Base-by-base conservation (phyloP, 2,888 invertebrate species). In the Glyphotaelius pellucidus region DNA sequence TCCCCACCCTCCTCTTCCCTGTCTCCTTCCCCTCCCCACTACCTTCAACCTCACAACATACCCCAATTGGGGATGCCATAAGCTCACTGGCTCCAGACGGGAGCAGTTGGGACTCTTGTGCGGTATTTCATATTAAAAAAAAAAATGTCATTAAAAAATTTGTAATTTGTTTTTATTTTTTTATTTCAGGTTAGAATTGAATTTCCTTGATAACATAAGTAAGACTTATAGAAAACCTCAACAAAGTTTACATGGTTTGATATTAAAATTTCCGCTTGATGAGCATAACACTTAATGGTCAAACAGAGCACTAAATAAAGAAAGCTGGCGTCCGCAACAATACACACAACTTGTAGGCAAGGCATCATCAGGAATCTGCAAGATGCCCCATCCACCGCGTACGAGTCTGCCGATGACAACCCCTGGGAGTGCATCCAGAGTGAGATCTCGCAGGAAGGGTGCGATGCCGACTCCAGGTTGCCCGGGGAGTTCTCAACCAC, bases 251-350 rank as follows among this genome's bases (percentile, higher is more conserved):
- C 7, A 47, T 86, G 86, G 47, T 86, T 86, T 83, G 32, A 83
- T 35, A 35, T 35, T 19, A 83, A 83, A 83, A 83, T 83, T 83
- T 30, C 11, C 47, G 86, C 30, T 86, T 85, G n/a, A 42, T 30
- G 14, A 86, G n/a, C 38, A 30, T 42, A 30, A 47, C 19, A 31
- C n/a, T 88, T 88, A 67, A 88, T 88, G 88, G 52, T 52, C 52
- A 88, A 31, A 31, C 31, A 31, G 35, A 52, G 30, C 30, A 3
- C 19, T 67, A 30, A 91, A 87, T 80, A 31, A 81, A 52, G n/a
- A 80, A 91, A 91, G 67, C 91, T 91, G 91, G 91, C 91, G 91
- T 91, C 91, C 81, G 47, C 47, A 52, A 91, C 88, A 87, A 31
- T 89, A 52, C 91, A 91, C n/a, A n/a, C 80, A 30, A 38, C 86